Evolutionary conservation across 2,797 vertebrate species (phyloP), one percentile per base, ranked within the genome.

Genomic region (Zalophus californianus): DNA sequence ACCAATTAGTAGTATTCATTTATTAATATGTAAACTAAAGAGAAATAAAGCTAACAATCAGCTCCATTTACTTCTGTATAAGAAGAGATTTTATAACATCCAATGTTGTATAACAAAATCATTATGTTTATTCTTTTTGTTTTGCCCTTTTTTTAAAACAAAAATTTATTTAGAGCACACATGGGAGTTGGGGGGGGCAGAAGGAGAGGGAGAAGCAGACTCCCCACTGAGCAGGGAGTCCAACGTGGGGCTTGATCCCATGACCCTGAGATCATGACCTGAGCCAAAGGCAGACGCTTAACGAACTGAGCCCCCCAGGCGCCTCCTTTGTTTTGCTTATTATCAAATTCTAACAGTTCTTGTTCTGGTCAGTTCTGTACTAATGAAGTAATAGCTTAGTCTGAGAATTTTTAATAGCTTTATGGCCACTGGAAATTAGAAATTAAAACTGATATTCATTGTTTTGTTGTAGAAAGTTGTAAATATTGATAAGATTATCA

Each of bases 381-480:
- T 89, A 70, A 64, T 87, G 21, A 90, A 82, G 56, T 88, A 82
- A 83, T 94, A 92, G 35, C 48, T 93, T 18, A 94, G 15, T 88
- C 10, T 73, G 83, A 73, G 41, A 72, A 44, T 16, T 68, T 96
- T 86, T 80, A 64, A 50, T 41, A 78, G 35, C 54, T 29, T 85
- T 91, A 27, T 35, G 18, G 10, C 21, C 50, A 54, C 3, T 96
- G 80, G 58, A 96, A 95, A 38, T 80, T 94, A 56, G 80, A 83
- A 94, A 79, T 58, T 66, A 92, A 83, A 83, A 62, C 38, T 87
- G 20, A 80, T 54, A 23, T 38, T 60, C 5, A 85, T 41, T 79
- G 15, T 85, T 96, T 87, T 86, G 52, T 85, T 89, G 35, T 82
- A 83, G 68, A 87, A 68, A 68, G 66, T 68, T 68, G 14, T 66